These are phyloP conservation scores for Muscidifurax raptorellus DNA, from an alignment of 1,140 invertebrate genomes.

Conservation along the genomic window DNA sequence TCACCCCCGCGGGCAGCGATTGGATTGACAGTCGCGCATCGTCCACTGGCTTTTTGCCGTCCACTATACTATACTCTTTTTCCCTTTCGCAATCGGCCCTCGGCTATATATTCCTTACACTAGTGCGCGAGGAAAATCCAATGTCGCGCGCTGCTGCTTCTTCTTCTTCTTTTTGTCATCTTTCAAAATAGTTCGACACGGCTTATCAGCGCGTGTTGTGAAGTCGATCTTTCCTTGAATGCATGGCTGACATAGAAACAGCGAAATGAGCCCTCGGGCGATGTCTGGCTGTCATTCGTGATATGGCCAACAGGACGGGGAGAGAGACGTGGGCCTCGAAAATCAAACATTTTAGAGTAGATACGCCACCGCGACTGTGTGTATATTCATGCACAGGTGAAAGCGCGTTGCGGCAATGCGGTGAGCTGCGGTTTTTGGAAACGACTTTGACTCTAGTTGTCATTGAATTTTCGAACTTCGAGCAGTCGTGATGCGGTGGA, in stretches of 20 bases:
- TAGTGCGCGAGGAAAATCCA: background rate
- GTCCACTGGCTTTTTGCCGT: slow-evolving; percentile 18
- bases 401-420: slow-evolving; percentile 2
- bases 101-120: background rate
- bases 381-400: slow-evolving; percentile 17
- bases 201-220: background rate
- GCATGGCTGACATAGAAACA: background rate
- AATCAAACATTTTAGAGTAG: background rate
- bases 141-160: background rate
- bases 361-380: background rate
- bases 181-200: background rate
- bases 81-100: slow-evolving; percentile 28
- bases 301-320: background rate
- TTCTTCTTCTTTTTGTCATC: background rate
- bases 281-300: background rate
- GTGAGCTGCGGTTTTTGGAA: background rate
- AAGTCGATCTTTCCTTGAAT: slow-evolving; percentile 6
- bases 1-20: slow-evolving; percentile 34
- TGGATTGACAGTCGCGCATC: slow-evolving; percentile 30
- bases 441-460: background rate
- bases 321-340: background rate
- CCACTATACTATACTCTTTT: background rate
- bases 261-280: background rate
- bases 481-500: background rate
- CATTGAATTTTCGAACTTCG: background rate